phyloP scores from a whole-genome alignment of 2,113 vertebrate species.

The Hystrix cristata region DNA sequence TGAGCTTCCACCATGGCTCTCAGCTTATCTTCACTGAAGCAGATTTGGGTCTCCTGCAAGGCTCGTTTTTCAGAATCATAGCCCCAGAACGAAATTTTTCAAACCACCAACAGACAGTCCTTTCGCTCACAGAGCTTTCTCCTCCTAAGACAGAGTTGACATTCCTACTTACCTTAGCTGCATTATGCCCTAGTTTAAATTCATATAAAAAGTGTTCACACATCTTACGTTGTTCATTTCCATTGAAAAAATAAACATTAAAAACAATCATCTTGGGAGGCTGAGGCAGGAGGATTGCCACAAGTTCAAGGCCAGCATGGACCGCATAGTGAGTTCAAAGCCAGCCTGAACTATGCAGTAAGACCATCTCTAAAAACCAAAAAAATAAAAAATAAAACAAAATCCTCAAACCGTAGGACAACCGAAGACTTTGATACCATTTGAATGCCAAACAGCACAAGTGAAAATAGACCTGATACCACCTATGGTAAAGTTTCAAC shows the following conservation, averaged over 20 bases:
- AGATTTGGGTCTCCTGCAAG: slow-evolving; percentile 36
- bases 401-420: not conserved
- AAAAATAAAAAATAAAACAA: not conserved
- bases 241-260: not conserved
- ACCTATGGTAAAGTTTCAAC: not conserved
- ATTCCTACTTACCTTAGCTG: slow-evolving; percentile 38
- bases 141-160: not conserved
- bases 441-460: not conserved
- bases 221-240: slow-evolving; percentile 45
- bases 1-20: slow-evolving; percentile 30
- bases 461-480: not conserved
- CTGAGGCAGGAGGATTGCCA: too few relatives aligned
- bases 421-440: not conserved
- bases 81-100: slow-evolving; percentile 51
- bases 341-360: too few relatives aligned
- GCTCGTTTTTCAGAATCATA: slow-evolving; percentile 50
- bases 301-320: too few relatives aligned
- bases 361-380: too few relatives aligned
- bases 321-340: too few relatives aligned
- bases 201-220: slow-evolving; percentile 39
- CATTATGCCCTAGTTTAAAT: slow-evolving; percentile 56
- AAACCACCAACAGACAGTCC: slow-evolving; percentile 27
- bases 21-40: slow-evolving; percentile 42
- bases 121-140: slow-evolving; percentile 53
- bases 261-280: not conserved